Evolutionary conservation across 2,888 invertebrate genomes (phyloP), one percentile per base, ranked within the genome.

Genomic region (Ferrisia virgata): DNA sequence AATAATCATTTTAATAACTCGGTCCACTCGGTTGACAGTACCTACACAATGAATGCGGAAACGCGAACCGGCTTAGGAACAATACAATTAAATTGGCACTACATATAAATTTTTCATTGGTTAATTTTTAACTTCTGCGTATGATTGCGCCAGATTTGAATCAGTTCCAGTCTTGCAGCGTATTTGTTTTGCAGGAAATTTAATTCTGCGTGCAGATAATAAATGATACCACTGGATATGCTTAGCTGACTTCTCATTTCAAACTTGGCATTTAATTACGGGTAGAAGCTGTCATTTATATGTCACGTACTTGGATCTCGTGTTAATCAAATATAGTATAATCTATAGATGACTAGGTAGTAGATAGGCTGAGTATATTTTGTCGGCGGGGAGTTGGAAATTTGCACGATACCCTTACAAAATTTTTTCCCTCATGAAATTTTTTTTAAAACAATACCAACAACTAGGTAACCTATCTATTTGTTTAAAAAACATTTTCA

Each of bases 181-280:
- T 79, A 47, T 43, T 79, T 47, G 28, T 43, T 25, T 22, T 47
- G 31, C 79, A 79, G 79, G 79, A 79, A 79, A 79, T 79, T 40
- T 40, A 79, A 79, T 79, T 47, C 31, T 79, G 79, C 79, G 47
- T 79, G 79, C 79, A 79, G 79, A 79, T 79, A 79, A 79, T 79
- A 79, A 72, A 72, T 36, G 33, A 72, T 43, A 79, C 36, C 25
- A 47, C 79, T 79, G 31, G 79, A 79, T 79, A 79, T 47, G 79
- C 47, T 79, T 79, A 79, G 40, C 40, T 79, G 79, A 31, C 22
- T 25, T 43, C 47, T 47, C 79, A 79, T 47, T 79, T 79, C n/a
- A 79, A 79, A 79, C 43, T n/a, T 11, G 31, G 31, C 31, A 47
- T 79, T 79, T 79, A 79, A 79, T 79, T 79, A 47, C 79, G 47